These are phyloP conservation scores for Drosophila bocqueti DNA, from an alignment of 1,140 invertebrate species.

Conservation along the genomic window DNA sequence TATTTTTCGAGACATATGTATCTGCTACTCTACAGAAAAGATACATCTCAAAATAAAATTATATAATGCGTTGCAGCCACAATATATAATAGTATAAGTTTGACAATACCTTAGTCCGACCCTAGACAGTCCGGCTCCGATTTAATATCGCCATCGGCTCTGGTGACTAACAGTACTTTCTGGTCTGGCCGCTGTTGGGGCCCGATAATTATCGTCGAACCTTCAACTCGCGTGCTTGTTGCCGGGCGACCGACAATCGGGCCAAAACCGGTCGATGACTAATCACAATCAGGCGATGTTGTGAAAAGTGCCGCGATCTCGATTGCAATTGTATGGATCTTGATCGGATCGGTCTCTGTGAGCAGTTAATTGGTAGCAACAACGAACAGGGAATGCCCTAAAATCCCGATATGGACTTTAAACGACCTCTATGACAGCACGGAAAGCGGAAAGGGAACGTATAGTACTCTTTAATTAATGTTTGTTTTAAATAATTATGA, in stretches of 20 bases:
- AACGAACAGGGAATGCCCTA: constrained; percentile 12
- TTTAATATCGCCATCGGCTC: constrained; percentile 16
- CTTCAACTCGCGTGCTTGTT: constrained; percentile 57
- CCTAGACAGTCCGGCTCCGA: constrained; percentile 3
- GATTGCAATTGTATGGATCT: constrained; percentile 53
- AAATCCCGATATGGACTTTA: no score
- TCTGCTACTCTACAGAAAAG: no score
- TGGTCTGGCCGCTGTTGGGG: constrained; percentile 19
- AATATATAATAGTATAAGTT: neutral
- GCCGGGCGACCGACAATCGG: constrained; percentile 42
- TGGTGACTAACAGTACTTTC: constrained; percentile 45
- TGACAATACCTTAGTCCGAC: neutral
- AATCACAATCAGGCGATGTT: constrained; percentile 79
- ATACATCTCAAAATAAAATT: neutral
- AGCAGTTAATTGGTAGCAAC: constrained; percentile 3
- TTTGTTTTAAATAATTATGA: neutral
- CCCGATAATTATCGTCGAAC: constrained; percentile 38
- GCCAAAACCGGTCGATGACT: constrained; percentile 73
- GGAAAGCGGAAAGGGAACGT: no score
- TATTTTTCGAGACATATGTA: no score
- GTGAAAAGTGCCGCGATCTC: constrained; percentile 71
- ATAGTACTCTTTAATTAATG: neutral
- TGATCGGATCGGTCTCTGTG: constrained; percentile 52
- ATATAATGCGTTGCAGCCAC: neutral
- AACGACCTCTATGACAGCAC: no score